phyloP scores from a whole-genome alignment of 2,113 vertebrate species.

The Apeltes quadracus region DNA sequence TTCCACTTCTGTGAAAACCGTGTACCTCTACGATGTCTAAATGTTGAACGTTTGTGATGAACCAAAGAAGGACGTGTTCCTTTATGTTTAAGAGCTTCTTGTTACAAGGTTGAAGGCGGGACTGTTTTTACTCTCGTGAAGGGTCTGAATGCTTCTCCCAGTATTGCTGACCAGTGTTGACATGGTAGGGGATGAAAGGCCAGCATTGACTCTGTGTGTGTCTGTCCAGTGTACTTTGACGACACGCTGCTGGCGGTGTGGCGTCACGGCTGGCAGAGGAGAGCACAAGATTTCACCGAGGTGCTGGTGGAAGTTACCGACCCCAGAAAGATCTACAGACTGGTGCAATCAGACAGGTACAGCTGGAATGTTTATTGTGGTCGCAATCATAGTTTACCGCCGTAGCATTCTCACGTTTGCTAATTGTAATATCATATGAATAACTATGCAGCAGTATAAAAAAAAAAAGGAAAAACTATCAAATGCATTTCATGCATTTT shows the following conservation, averaged over 20 bases:
- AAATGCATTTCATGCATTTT: too few relatives aligned
- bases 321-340: slow-evolving; percentile 80
- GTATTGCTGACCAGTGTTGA: too few relatives aligned
- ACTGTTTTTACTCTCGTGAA: background rate
- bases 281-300: slow-evolving; percentile 69
- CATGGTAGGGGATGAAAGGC: background rate
- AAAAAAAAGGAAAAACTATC: too few relatives aligned
- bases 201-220: background rate
- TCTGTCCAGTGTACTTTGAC: slow-evolving; percentile 80
- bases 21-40: background rate
- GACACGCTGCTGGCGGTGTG: slow-evolving; percentile 85
- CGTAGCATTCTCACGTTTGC: background rate
- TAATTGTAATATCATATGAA: too few relatives aligned
- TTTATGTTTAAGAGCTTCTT: background rate
- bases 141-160: background rate
- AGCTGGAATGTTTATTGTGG: background rate
- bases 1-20: background rate
- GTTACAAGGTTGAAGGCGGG: background rate
- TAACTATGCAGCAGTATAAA: too few relatives aligned
- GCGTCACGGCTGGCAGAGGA: slow-evolving; percentile 89
- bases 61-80: background rate
- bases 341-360: slow-evolving; percentile 85
- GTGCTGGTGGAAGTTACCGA: slow-evolving; percentile 83
- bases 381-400: background rate
- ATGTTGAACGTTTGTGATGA: background rate